Base-by-base conservation (phyloP, 2,888 invertebrate species). In the Panorpa germanica region DNA sequence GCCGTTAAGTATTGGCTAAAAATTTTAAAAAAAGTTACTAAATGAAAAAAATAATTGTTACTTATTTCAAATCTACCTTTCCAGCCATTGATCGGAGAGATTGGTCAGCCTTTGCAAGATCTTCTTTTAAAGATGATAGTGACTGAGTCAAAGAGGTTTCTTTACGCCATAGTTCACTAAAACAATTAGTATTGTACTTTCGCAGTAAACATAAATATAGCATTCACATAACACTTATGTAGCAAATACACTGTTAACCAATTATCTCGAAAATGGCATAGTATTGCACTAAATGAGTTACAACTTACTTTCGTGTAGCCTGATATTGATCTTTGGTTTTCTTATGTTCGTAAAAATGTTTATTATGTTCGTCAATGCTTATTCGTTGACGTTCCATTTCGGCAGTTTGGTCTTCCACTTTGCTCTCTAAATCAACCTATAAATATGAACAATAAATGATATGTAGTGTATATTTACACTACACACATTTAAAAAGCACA, bases 21-120 rank as follows among this genome's bases (percentile, higher is more conserved):
- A 16, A 10, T 6, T n/a, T n/a, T 16, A n/a, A n/a, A 24, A 24
- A 6, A 6, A 24, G 13, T 24, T 7, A 22, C 10, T 6, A 11
- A 24, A 9, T 10, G 4, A 12, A 28, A 12, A 18, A 28, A 28
- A 5, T 7, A 5, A 7, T 17, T 13, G 9, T 23, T 25, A n/a
- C n/a, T 24, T 17, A 12, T 5, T 22, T 11, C 21, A 2, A 14
- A 31, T 29, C 33, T 55, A 72, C 71, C 61, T 90, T 90, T 39
- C 91, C 93, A 13, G 88, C 93, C 83, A 93, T 88, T n/a, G 77
- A 91, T n/a, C 93, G 66, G 13, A 96, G 58, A 3, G 83, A 80
- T 52, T 95, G 93, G 50, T 96, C 95, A n/a, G 91, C 88, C 50
- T 91, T 91, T 1, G 82, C 78, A 32, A 95, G 59, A 49, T 96